Evolutionary conservation across 2,113 vertebrate species (phyloP).

Genomic region (Balaeniceps rex): DNA sequence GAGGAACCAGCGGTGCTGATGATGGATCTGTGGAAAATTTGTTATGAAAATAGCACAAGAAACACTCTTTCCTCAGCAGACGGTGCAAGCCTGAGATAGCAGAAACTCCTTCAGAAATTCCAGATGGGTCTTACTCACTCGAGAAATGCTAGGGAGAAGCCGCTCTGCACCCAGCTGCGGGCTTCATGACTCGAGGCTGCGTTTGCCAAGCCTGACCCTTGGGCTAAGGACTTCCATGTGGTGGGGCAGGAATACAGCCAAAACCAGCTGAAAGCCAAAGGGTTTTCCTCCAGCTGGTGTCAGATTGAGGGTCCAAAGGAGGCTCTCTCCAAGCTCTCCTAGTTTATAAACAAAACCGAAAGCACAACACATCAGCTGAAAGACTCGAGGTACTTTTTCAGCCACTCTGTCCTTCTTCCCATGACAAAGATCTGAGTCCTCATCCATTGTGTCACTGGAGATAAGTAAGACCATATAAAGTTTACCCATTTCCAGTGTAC

Average conservation of each 20-base stretch:
- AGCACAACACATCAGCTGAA: neutral
- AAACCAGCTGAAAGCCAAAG: neutral
- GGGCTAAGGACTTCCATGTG: neutral
- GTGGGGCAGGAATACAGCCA: neutral
- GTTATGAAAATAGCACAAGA: neutral
- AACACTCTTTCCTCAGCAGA: neutral
- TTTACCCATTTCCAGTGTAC: neutral
- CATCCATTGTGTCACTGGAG: neutral
- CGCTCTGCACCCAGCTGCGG: accelerated
- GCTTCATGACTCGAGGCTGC: neutral
- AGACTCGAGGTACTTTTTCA: neutral
- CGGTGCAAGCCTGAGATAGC: neutral
- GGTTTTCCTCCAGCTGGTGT: neutral
- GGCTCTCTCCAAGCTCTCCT: neutral
- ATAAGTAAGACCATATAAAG: neutral
- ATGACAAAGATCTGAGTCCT: neutral
- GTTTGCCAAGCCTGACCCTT: neutral
- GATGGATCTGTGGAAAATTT: neutral
- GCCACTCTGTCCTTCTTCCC: no score
- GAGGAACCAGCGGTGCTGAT: neutral
- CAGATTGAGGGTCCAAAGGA: neutral
- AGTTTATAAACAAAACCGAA: neutral
- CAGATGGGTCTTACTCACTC: neutral
- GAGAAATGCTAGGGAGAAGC: neutral
- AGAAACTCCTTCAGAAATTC: neutral